phyloP scores from a whole-genome alignment of 2,113 vertebrate genomes.

The Bombycilla garrulus region DNA sequence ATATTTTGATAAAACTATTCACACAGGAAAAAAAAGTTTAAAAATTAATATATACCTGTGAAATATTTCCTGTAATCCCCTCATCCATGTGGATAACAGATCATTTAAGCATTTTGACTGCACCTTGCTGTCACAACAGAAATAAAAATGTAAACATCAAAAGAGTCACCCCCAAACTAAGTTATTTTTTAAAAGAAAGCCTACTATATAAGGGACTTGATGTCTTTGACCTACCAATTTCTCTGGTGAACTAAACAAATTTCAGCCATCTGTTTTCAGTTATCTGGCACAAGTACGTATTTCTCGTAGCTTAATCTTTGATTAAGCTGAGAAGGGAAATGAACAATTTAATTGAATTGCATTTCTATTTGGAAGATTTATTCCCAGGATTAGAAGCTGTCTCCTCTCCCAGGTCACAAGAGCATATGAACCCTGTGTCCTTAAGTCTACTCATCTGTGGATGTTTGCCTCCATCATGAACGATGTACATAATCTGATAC shows the following conservation, averaged over 20 bases:
- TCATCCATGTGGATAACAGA: background rate
- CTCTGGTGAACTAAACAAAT: background rate
- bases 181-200: background rate
- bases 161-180: background rate
- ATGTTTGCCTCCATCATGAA: background rate
- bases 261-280: slow-evolving; percentile 53
- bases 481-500: background rate
- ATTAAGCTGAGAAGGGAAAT: slow-evolving; percentile 51
- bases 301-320: slow-evolving; percentile 32
- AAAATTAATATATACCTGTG: background rate
- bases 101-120: background rate
- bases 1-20: background rate
- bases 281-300: background rate
- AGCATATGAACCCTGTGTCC: background rate
- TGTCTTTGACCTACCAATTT: background rate
- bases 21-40: background rate
- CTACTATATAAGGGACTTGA: background rate
- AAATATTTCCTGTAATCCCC: background rate
- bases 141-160: background rate
- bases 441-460: background rate
- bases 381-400: slow-evolving; percentile 11
- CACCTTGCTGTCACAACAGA: background rate
- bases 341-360: slow-evolving; percentile 47
- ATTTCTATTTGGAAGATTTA: slow-evolving; percentile 47
- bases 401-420: background rate